phyloP scores from a whole-genome alignment of 2,888 invertebrate species.

The Drosophila subquinaria region DNA sequence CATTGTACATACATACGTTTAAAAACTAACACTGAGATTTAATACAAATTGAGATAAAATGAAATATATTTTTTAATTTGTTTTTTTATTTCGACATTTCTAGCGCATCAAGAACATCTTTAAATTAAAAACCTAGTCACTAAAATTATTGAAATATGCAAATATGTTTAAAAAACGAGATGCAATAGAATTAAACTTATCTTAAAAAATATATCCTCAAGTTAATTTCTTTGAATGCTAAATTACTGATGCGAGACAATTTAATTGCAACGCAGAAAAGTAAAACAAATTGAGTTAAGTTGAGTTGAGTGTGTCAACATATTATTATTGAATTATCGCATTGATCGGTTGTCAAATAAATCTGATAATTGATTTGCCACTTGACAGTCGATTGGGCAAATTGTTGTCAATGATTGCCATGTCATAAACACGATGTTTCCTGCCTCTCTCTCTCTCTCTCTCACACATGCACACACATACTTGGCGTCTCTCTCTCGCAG shows the following conservation, averaged over 20 bases:
- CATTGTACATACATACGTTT: too few relatives aligned
- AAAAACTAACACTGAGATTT: too few relatives aligned
- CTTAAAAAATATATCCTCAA: not conserved
- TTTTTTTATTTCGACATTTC: too few relatives aligned
- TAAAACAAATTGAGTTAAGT: conserved; percentile 2
- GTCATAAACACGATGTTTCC: not conserved
- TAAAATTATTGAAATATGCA: too few relatives aligned
- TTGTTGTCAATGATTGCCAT: conserved; percentile 7
- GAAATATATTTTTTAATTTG: too few relatives aligned
- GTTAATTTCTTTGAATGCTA: not conserved
- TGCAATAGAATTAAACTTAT: too few relatives aligned
- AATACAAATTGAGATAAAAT: too few relatives aligned
- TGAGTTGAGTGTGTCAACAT: conserved; percentile 22
- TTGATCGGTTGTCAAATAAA: conserved; percentile 22
- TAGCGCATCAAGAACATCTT: too few relatives aligned
- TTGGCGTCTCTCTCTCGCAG: not conserved
- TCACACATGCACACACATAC: not conserved
- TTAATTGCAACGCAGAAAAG: not conserved
- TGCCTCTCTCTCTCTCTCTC: not conserved
- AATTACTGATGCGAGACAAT: not conserved
- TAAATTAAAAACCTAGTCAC: too few relatives aligned
- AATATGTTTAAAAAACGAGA: too few relatives aligned
- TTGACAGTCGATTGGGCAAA: conserved; percentile 33
- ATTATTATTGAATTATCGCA: conserved; percentile 17
- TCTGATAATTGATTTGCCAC: conserved; percentile 54